These are phyloP conservation scores for Nyctibius bracteatus DNA, from an alignment of 2,113 vertebrate genomes.

Conservation along the genomic window DNA sequence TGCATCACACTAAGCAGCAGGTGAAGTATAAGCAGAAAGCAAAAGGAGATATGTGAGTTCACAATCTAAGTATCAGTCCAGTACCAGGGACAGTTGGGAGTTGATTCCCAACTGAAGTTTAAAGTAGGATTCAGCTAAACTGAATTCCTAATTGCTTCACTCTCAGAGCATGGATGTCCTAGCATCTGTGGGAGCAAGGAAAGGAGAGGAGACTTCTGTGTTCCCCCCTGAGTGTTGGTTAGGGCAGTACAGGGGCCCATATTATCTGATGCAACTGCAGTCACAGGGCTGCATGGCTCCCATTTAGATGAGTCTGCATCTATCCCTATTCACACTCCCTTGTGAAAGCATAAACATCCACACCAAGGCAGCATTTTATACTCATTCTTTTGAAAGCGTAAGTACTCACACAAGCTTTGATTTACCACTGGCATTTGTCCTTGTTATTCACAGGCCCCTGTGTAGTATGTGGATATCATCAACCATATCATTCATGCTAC, in stretches of 20 bases:
- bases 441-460: background rate
- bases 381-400: background rate
- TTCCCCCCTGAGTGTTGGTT: accelerated
- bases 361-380: background rate
- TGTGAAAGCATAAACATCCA: background rate
- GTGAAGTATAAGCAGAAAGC: constrained; percentile 25
- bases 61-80: background rate
- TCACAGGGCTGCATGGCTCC: background rate
- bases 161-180: background rate
- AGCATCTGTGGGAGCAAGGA: background rate
- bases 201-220: background rate
- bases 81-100: background rate
- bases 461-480: background rate
- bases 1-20: constrained; percentile 10
- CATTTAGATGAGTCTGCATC: background rate
- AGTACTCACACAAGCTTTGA: background rate
- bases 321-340: background rate
- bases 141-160: background rate
- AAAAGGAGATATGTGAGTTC: constrained; percentile 7
- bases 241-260: background rate
- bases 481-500: background rate
- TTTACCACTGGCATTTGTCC: background rate
- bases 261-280: background rate
- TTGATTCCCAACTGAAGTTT: constrained; percentile 16
- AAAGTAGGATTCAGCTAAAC: constrained; percentile 1